Conservation (phyloP, 2,888 invertebrate genomes). For the Penaeus monodon region DNA sequence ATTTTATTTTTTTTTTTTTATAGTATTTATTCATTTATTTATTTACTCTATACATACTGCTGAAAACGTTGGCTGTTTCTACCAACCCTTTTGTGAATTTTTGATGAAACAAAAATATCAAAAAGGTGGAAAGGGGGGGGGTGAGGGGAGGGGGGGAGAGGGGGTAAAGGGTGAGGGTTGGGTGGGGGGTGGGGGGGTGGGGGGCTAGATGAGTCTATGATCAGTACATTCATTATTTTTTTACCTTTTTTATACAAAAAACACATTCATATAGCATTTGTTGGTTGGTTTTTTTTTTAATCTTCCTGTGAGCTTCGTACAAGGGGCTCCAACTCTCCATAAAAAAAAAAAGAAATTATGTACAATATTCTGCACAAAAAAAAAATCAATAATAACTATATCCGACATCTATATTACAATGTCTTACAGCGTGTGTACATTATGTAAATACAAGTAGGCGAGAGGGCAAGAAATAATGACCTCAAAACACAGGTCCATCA, state of each 20-base stretch:
- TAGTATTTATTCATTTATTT: constrained; percentile 16
- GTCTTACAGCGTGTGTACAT: constrained; percentile 59
- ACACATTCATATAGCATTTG: constrained; percentile 7
- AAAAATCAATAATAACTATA: constrained; percentile 29
- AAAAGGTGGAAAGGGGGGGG: constrained; percentile 29
- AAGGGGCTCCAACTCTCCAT: constrained; percentile 52
- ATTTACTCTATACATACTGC: constrained; percentile 31
- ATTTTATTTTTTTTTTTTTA: constrained; percentile 21
- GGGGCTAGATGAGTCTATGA: constrained; percentile 12
- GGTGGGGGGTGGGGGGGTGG: not conserved
- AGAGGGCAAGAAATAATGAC: not conserved
- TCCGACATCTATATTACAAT: constrained; percentile 54
- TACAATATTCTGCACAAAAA: constrained; percentile 55
- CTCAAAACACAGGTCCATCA: not conserved
- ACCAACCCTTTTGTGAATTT: constrained; percentile 55
- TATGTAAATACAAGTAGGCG: constrained; percentile 35
- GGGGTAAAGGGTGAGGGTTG: not conserved
- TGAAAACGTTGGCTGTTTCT: constrained; percentile 28
- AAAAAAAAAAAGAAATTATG: constrained; percentile 40
- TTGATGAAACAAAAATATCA: constrained; percentile 59
- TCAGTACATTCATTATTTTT: constrained; percentile 37
- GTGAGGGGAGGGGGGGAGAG: not conserved
- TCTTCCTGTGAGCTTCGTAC: constrained; percentile 30
- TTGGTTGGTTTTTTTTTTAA: not conserved
- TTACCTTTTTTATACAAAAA: constrained; percentile 45